Evolutionary conservation across 1,140 invertebrate genomes (phyloP), one percentile per base, ranked within the genome.

Genomic region (Argopecten irradians): DNA sequence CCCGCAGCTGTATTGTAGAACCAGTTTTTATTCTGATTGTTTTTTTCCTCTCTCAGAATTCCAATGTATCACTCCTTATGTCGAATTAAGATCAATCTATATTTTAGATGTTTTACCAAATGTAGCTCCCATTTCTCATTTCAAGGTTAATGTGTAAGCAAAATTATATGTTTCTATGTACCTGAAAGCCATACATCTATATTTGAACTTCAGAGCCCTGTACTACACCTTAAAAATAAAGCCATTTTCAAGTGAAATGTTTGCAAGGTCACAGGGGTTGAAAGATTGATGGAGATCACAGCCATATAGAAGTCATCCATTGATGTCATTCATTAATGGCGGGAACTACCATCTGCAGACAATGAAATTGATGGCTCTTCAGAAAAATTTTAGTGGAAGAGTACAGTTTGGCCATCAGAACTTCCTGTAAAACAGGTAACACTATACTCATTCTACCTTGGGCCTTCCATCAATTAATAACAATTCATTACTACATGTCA

Each of bases 311-410:
- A 46, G 28, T n/a, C 55, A 71, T 71, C 55, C 55, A 71, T 71
- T 11, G 55, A 28, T 71, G 55, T 71, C 55, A 71, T 71, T 71
- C 55, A 71, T 71, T 71, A 71, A 71, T 71, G 55, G 55, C n/a
- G 22, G 22, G 16, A 71, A 71, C 55, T 28, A 16, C 5, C 22
- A 71, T 28, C 55, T 71, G 55, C 19, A 71, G 55, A 71, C 55
- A 71, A 71, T 71, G 22, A 71, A 71, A 71, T 71, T 22, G 55
- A 71, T 71, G 8, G 55, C 55, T 71, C 28, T 71, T 71, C 55
- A 28, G 55, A 71, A 46, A n/a, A 71, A 71, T 71, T n/a, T 71
- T 5, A 5, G 55, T n/a, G 5, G 55, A 71, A 71, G 8, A 71
- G n/a, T 71, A n/a, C 22, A 71, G 55, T 22, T 71, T n/a, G 55